A percentile compares a stretch with the other conserved stretches of the same genome.
Evolutionary conservation across 2,888 invertebrate genomes (phyloP).

Genomic region (Leptinotarsa juncta): DNA sequence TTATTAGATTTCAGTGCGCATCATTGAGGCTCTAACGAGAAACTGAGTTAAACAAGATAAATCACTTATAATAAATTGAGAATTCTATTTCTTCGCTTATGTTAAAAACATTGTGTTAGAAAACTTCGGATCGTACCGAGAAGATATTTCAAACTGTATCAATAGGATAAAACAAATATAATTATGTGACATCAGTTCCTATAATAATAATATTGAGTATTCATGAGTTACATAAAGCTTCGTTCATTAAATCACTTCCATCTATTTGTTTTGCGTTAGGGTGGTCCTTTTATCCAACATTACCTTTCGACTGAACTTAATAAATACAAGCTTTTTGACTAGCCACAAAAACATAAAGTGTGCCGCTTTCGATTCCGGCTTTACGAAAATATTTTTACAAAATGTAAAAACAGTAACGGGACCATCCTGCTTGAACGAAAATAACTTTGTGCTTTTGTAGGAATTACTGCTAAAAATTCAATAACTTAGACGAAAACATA

Average conservation of each 20-base stretch:
- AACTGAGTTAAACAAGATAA: no score
- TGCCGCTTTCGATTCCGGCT: neutral
- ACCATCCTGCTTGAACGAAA: constrained; percentile 26
- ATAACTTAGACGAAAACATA: constrained; percentile 50
- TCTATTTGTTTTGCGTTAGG: constrained; percentile 24
- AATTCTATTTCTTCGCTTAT: no score
- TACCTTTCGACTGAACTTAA: neutral
- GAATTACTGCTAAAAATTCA: constrained; percentile 43
- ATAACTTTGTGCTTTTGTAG: constrained; percentile 37
- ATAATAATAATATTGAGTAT: constrained; percentile 33
- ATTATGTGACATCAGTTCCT: constrained; percentile 9
- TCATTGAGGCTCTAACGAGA: no score
- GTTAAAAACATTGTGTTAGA: no score
- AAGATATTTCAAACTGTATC: no score
- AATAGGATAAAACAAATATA: neutral
- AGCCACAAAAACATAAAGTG: constrained; percentile 6
- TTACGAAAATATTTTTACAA: constrained; percentile 8
- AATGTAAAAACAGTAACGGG: neutral
- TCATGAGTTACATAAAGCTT: constrained; percentile 33
- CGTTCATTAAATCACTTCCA: constrained; percentile 30
- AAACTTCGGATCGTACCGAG: no score
- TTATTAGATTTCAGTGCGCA: no score
- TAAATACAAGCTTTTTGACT: constrained; percentile 15
- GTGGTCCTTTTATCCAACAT: constrained; percentile 11
- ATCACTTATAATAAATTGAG: no score